These are phyloP conservation scores for Drosophila longiperda DNA, from an alignment of 2,888 invertebrate genomes.

Conservation along the genomic window DNA sequence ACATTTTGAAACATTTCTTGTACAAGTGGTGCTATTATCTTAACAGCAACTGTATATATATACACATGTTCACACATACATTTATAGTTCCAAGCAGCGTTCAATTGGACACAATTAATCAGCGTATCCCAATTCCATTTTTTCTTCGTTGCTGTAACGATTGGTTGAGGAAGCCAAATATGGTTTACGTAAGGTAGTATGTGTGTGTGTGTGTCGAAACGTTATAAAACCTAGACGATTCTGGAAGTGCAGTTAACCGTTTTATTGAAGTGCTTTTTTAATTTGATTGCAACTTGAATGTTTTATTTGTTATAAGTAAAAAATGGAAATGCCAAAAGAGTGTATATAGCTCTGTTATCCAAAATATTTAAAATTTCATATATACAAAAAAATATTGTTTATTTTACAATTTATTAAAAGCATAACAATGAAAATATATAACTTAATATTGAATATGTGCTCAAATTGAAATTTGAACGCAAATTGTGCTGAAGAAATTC, in stretches of 20 bases:
- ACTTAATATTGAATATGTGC: neutral
- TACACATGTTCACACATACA: neutral
- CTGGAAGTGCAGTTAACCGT: slow-evolving; percentile 18
- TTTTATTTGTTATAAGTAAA: no score
- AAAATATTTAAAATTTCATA: neutral
- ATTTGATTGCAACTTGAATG: no score
- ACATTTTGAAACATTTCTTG: neutral
- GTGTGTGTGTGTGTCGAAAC: neutral
- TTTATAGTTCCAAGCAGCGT: slow-evolving; percentile 22
- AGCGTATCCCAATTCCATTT: slow-evolving; percentile 36
- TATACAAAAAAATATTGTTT: neutral
- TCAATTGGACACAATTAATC: slow-evolving; percentile 68
- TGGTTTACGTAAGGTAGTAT: slow-evolving; percentile 13
- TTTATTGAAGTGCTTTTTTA: slow-evolving; percentile 13
- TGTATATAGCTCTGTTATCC: neutral
- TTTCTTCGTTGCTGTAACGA: slow-evolving; percentile 5
- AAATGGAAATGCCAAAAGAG: neutral
- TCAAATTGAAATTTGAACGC: neutral
- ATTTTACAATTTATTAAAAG: neutral
- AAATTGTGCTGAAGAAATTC: neutral
- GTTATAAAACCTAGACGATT: neutral
- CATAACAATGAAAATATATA: neutral
- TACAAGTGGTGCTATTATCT: neutral
- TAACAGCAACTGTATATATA: neutral
- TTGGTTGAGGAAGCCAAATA: slow-evolving; percentile 25